phyloP scores from a whole-genome alignment of 2,113 vertebrate species.

The Cranoglanis bouderius region DNA sequence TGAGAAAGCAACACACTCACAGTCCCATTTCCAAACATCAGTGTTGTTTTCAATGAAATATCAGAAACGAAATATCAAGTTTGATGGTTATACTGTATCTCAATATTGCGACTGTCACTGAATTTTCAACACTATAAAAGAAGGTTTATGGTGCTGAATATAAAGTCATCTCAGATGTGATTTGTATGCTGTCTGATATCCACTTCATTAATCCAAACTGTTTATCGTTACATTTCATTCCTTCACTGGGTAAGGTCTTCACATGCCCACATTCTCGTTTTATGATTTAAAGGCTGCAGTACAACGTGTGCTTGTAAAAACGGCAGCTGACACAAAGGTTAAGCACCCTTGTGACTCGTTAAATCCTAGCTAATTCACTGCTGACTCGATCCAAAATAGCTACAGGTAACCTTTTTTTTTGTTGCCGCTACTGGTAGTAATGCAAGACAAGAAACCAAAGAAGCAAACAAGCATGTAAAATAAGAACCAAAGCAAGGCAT shows the following conservation, averaged over 20 bases:
- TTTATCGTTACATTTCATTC: background rate
- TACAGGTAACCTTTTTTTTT: conserved; percentile 38
- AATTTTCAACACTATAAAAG: conserved; percentile 7
- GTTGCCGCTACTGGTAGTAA: conserved; percentile 34
- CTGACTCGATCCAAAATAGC: conserved; percentile 45
- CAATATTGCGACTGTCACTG: background rate
- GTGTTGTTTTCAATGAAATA: background rate
- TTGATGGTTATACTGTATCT: background rate
- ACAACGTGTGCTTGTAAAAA: conserved; percentile 30
- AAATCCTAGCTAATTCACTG: conserved; percentile 36
- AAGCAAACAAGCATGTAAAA: conserved; percentile 39
- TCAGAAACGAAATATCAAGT: background rate
- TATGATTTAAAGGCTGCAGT: conserved; percentile 26
- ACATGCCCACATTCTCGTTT: background rate
- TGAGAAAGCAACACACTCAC: background rate
- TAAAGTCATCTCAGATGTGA: conserved; percentile 21
- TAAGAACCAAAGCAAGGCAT: background rate
- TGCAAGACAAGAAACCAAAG: conserved; percentile 39
- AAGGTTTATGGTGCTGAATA: background rate
- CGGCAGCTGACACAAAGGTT: conserved; percentile 32
- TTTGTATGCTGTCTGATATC: conserved; percentile 1
- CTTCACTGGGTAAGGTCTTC: background rate
- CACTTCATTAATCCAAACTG: background rate
- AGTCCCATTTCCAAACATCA: conserved; percentile 6
- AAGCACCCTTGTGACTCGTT: conserved; percentile 30